Evolutionary conservation across 2,113 vertebrate species (phyloP), one percentile per base, ranked within the genome.

Genomic region (Syrrhaptes paradoxus): DNA sequence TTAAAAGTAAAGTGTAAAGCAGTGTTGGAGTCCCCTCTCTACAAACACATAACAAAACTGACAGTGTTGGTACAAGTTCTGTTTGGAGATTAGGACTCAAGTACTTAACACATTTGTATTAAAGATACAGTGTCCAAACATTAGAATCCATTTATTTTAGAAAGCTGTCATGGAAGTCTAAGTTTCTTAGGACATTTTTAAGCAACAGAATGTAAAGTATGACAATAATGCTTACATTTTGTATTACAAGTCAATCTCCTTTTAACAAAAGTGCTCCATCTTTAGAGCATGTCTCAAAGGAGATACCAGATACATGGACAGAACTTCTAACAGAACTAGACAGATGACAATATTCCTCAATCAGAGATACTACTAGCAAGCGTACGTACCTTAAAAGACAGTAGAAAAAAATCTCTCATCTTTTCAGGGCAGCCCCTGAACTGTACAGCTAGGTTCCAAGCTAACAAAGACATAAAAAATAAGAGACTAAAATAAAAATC

Each of bases 391-490:
- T 99, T 98, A 90, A 99, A 99, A 62, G 99, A 99, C 75, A 99
- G 94, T 14, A 99, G 93, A 95, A 99, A 99, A 97, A 99, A 99
- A 79, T 99, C 98, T 95, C 98, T 99, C 99, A 99, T 99, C 91
- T 94, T 97, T 87, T 96, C 94, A 91, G 97, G 98, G 41, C 96
- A 97, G 83, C 74, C 97, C 85, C 97, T 96, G 57, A 97, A 98
- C 87, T 98, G 98, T 85, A 99, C 96, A 87, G 98, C 99, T 43
- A 98, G 96, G 93, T 99, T 99, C 99, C 99, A 99, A 84, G 99
- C 99, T 99, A 93, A 87, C 41, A 97, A 92, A 96, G 89, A 90
- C 49, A 97, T 4, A 48, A 91, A 74, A 93, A 74, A 89, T 45
- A 28, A 28, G 63, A 89, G 17, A 72, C 5, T 46, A 90, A 32